A percentile compares a stretch with the other conserved stretches of the same genome.
These are phyloP conservation scores for Ormyrus pomaceus DNA, from an alignment of 2,888 invertebrate genomes.

Conservation along the genomic window DNA sequence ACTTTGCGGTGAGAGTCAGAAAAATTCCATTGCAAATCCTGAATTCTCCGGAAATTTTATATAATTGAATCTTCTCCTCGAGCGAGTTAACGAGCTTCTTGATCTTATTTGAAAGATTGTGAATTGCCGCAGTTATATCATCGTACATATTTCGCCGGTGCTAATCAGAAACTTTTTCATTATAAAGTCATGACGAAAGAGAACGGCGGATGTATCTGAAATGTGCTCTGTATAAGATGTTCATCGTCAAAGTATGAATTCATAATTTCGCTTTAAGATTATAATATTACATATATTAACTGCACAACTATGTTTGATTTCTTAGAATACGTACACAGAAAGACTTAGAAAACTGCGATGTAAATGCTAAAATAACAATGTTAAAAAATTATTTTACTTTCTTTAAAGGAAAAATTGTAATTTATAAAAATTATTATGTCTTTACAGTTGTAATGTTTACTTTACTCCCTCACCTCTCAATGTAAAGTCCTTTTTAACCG, in stretches of 20 bases:
- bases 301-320: too few species aligned
- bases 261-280: not conserved
- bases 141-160: not conserved
- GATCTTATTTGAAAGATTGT: conserved; percentile 31
- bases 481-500: too few species aligned
- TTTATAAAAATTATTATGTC: too few species aligned
- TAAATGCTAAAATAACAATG: too few species aligned
- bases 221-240: not conserved
- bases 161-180: conserved; percentile 43
- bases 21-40: conserved; percentile 55
- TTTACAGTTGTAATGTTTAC: too few species aligned
- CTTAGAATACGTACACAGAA: too few species aligned
- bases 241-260: not conserved
- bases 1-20: conserved; percentile 31
- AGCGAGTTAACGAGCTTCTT: conserved; percentile 63
- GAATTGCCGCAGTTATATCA: not conserved
- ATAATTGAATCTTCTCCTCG: conserved; percentile 63
- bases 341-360: too few species aligned
- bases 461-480: too few species aligned
- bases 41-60: conserved; percentile 62
- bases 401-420: too few species aligned
- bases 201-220: not conserved
- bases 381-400: too few species aligned
- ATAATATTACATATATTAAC: too few species aligned
- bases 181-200: conserved; percentile 27